Base-by-base conservation (phyloP, 2,888 invertebrate species). In the Pandemis cinnamomeana region DNA sequence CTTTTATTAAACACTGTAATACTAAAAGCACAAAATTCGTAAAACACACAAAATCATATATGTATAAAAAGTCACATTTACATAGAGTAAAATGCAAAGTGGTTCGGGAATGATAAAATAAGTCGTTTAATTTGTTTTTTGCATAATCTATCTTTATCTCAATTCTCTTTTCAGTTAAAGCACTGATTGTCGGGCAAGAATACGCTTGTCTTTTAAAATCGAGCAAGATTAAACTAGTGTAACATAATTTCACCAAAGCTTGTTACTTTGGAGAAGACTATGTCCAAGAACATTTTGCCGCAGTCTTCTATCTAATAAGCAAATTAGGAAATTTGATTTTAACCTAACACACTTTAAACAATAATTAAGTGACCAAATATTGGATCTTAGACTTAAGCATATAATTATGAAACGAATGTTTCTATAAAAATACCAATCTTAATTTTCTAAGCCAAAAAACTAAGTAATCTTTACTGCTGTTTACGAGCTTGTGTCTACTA, bases 161-260 rank as follows among this genome's bases (percentile, higher is more conserved):
- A 15, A 36, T 51, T 66, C 2, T n/a, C 48, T 60, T 66, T 5
- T 27, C 58, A 70, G 20, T 70, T 10, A 44, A 46, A 68, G 62
- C 44, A 27, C 20, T 69, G 48, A 64, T 69, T 72, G 36, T 64
- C 58, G 42, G 72, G 72, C 72, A 72, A 72, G 72, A 72, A 72
- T 69, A 64, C 64, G 69, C 63, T 55, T 68, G 61, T 53, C 27
- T 62, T 72, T 72, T 51, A 7, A 15, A 60, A 51, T 51, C 55
- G 58, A 42, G 15, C 48, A 66, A 46, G 48, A 61, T 41, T 61
- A 13, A 41, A 61, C 11, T 58, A 58, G 55, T 58, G 58, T 27
- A 58, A 58, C 58, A 58, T 27, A 58, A 20, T 8, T 58, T 7
- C 27, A 27, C 27, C 58, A 8, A 58, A 58, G 58, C 58, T 27